Evolutionary conservation across 2,888 invertebrate genomes (phyloP).

Genomic region (Eupithecia centaureata): DNA sequence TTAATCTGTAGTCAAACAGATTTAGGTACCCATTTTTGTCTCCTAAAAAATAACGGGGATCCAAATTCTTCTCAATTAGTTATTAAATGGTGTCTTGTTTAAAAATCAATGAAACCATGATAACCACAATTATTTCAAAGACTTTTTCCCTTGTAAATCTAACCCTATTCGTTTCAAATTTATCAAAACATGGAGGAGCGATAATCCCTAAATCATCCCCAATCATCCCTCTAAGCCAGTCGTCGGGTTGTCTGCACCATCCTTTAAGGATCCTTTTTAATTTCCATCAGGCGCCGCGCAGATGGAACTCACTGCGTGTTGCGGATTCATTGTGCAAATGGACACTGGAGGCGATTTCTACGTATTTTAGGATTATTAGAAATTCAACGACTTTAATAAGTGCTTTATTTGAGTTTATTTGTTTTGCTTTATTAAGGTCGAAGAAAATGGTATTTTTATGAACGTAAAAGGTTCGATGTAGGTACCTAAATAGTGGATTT

Average conservation of each 20-base stretch:
- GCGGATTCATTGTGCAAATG: conserved; percentile 30
- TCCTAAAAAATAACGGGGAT: background rate
- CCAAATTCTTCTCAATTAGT: too few species aligned
- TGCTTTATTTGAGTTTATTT: conserved; percentile 7
- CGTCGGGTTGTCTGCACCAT: background rate
- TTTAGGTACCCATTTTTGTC: background rate
- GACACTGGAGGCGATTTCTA: conserved; percentile 18
- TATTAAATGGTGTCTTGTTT: too few species aligned
- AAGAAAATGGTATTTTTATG: conserved; percentile 7
- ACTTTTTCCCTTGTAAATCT: background rate
- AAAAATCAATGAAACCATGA: too few species aligned
- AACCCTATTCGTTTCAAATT: background rate
- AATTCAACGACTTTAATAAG: conserved; percentile 2
- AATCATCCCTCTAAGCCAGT: background rate
- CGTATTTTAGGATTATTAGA: conserved; percentile 20
- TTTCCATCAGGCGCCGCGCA: conserved; percentile 25
- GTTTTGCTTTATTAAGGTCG: conserved; percentile 1
- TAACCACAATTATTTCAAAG: too few species aligned
- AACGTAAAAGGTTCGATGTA: background rate
- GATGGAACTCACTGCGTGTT: conserved; percentile 29
- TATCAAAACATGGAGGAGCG: background rate
- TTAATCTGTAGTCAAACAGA: background rate
- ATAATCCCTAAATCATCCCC: background rate
- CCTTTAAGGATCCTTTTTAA: conserved; percentile 11
- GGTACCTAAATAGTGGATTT: background rate